phyloP scores from a whole-genome alignment of 2,113 vertebrate genomes.

The Hemicordylus capensis region DNA sequence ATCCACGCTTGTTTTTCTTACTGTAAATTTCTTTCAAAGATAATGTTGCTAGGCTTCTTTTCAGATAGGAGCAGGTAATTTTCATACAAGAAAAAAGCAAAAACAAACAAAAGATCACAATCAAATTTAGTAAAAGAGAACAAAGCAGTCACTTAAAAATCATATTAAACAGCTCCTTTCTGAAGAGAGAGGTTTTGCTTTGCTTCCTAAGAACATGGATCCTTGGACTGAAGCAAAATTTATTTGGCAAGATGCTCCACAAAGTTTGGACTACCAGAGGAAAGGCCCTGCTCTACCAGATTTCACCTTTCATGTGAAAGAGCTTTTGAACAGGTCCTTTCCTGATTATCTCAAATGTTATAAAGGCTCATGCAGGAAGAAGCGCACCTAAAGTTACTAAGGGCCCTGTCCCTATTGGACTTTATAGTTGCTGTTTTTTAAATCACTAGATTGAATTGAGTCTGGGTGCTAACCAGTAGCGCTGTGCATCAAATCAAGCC shows the following conservation, averaged over 20 bases:
- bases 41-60: neutral
- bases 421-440: neutral
- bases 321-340: too few relatives aligned
- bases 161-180: neutral
- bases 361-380: too few relatives aligned
- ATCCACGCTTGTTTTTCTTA: neutral
- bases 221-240: too few relatives aligned
- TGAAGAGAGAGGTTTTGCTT: neutral
- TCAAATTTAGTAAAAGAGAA: neutral
- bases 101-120: neutral
- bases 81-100: neutral
- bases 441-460: neutral
- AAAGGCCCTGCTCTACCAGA: too few relatives aligned
- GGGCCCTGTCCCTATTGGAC: neutral
- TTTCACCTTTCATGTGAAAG: too few relatives aligned
- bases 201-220: neutral
- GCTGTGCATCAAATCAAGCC: too few relatives aligned
- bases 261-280: too few relatives aligned
- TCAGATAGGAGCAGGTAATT: neutral
- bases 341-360: too few relatives aligned
- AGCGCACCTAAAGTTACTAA: too few relatives aligned
- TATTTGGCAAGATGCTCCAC: too few relatives aligned
- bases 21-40: neutral
- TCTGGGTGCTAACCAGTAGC: too few relatives aligned
- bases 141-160: neutral